Evolutionary conservation across 2,113 vertebrate genomes (phyloP).

Genomic region (Hemiprocne comata): DNA sequence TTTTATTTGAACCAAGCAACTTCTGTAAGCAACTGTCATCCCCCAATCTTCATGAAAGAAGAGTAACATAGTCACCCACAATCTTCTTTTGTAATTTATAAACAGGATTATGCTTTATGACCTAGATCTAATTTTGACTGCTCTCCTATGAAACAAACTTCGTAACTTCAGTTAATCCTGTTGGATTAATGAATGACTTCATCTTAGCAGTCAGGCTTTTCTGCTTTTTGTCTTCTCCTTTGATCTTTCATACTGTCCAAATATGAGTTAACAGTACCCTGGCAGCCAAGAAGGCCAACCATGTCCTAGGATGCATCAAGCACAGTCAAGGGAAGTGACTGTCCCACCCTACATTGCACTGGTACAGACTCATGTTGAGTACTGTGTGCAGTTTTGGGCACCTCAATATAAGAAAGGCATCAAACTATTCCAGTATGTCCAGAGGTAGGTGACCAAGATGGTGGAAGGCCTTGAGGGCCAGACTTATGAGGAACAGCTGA

Average conservation of each 20-base stretch:
- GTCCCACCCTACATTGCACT: not conserved
- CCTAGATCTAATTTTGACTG: not conserved
- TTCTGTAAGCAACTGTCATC: not conserved
- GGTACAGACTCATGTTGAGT: not conserved
- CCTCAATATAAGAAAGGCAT: not conserved
- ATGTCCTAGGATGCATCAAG: not conserved
- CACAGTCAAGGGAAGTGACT: accelerated
- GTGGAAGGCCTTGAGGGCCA: not conserved
- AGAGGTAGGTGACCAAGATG: not conserved
- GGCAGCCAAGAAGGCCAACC: not conserved
- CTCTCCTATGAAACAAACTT: not conserved
- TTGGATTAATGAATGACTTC: not conserved
- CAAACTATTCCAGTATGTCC: not conserved
- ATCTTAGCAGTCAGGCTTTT: not conserved
- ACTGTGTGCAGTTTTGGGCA: not conserved
- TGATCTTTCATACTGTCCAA: not conserved
- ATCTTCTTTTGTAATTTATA: not conserved
- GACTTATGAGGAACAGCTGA: not conserved
- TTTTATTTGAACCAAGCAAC: not conserved
- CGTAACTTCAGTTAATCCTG: not conserved
- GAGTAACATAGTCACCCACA: not conserved
- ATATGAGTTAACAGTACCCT: not conserved
- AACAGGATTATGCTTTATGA: not conserved
- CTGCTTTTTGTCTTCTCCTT: not conserved
- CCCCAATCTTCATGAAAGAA: not conserved